These are phyloP conservation scores for Troides aeacus DNA, from an alignment of 2,888 invertebrate genomes.

Conservation along the genomic window DNA sequence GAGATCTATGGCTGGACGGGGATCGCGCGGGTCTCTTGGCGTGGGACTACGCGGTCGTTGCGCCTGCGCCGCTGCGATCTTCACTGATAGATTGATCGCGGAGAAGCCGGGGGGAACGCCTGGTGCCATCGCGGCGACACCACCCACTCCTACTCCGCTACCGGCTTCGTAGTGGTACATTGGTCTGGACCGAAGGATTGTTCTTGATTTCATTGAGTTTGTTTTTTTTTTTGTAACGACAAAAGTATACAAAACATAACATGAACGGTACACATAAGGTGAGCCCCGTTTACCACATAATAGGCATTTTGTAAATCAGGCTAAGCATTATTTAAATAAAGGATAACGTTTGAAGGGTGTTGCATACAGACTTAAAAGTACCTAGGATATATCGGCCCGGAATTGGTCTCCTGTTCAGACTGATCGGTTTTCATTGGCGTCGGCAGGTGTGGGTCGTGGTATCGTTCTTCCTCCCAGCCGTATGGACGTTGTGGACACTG, in stretches of 20 bases:
- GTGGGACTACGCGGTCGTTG: conserved; percentile 86
- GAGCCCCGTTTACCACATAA: conserved; percentile 74
- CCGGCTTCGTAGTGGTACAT: conserved; percentile 89
- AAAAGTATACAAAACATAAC: conserved; percentile 9
- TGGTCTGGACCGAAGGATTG: conserved; percentile 79
- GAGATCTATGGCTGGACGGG: conserved; percentile 90
- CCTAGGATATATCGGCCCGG: conserved; percentile 88
- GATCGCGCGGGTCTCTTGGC: conserved; percentile 87
- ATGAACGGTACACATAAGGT: conserved; percentile 14
- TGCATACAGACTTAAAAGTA: conserved; percentile 45
- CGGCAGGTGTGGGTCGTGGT: conserved; percentile 80
- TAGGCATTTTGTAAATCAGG: conserved; percentile 39
- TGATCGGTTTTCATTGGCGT: conserved; percentile 86
- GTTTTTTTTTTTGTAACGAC: conserved; percentile 9
- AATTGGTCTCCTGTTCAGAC: conserved; percentile 82
- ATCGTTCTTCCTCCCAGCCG: conserved; percentile 81
- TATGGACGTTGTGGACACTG: conserved; percentile 75
- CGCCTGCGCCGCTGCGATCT: conserved; percentile 88
- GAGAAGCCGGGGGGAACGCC: conserved; percentile 88
- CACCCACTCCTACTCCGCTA: conserved; percentile 78
- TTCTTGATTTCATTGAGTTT: conserved; percentile 12
- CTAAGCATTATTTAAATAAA: conserved; percentile 14
- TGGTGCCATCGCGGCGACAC: conserved; percentile 83
- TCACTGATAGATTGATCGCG: conserved; percentile 91
- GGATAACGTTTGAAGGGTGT: not conserved